These are phyloP conservation scores for Xenentodon cancila DNA, from an alignment of 2,797 vertebrate species.

Conservation along the genomic window DNA sequence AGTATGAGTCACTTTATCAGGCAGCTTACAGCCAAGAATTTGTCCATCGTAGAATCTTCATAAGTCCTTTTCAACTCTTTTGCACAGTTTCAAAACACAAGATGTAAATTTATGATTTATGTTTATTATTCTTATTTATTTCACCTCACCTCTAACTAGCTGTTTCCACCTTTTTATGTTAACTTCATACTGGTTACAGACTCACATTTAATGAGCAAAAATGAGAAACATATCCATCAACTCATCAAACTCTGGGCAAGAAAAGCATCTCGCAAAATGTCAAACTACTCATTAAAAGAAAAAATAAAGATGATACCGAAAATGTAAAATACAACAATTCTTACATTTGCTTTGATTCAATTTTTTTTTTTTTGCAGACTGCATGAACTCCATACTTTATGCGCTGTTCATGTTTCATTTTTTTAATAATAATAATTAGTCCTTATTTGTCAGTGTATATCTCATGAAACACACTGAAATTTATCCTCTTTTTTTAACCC, in stretches of 20 bases:
- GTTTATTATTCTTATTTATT: neutral
- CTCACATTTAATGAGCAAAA: conserved; percentile 2
- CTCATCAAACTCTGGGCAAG: neutral
- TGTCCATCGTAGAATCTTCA: neutral
- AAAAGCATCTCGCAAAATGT: conserved; percentile 3
- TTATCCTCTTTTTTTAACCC: too few relatives aligned
- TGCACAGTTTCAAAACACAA: neutral
- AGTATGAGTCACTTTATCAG: conserved; percentile 1
- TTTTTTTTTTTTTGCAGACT: too few relatives aligned
- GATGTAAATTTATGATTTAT: neutral
- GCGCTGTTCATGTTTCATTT: too few relatives aligned
- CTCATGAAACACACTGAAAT: too few relatives aligned
- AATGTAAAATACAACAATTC: too few relatives aligned
- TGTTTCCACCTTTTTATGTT: neutral
- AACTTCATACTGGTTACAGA: neutral
- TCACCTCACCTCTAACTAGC: neutral
- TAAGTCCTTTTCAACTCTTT: neutral
- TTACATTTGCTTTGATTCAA: too few relatives aligned
- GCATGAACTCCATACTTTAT: too few relatives aligned
- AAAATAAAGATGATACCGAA: too few relatives aligned
- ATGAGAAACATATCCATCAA: neutral
- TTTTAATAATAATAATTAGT: too few relatives aligned
- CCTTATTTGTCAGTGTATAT: too few relatives aligned
- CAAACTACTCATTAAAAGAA: neutral
- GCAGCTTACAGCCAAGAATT: neutral